Evolutionary conservation across 2,113 vertebrate species (phyloP), one percentile per base, ranked within the genome.

Genomic region (Diphyllodes magnificus): DNA sequence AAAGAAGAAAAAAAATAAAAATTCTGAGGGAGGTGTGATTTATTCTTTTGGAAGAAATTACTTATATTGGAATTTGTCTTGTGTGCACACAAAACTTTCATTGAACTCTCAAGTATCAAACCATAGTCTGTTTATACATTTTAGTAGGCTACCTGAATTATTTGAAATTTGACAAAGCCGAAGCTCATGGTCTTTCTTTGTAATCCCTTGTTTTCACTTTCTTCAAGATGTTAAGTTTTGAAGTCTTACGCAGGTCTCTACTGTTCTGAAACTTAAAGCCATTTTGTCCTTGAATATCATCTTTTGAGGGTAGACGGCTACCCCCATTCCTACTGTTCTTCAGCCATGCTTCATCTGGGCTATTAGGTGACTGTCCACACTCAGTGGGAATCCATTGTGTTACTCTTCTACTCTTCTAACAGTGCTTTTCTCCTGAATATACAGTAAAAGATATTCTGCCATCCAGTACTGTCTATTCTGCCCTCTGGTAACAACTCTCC

Each of bases 401-500:
- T 68, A 49, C 50, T 93, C 35, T 88, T 90, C 37, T 65, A 13
- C 16, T 28, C 23, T 80, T 30, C 23, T 39, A 86, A 60, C 49
- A 51, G 14, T 33, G 13, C 27, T 89, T 23, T 65, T 86, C 50
- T 76, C 44, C 63, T 60, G 49, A 86, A 90, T 65, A 59, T 31
- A 63, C 9, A 35, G 13, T 65, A 69, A 88, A 77, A 64, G 19
- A 60, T 71, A 47, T 49, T 86, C 56, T 86, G 11, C 22, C 15
- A 86, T 61, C 47, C 59, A 80, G 33, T 59, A 39, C n/a, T 73
- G 30, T 73, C 61, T 76, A 11, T 60, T 75, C 45, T 87, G 77
- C 59, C 60, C 56, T 92, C 61, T 82, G 19, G 37, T 95, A 87
- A 93, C 90, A 89, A 40, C 20, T 94, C 59, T 81, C 50, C 60